phyloP scores from a whole-genome alignment of 2,113 vertebrate genomes.

The Dendrocopos noguchii region DNA sequence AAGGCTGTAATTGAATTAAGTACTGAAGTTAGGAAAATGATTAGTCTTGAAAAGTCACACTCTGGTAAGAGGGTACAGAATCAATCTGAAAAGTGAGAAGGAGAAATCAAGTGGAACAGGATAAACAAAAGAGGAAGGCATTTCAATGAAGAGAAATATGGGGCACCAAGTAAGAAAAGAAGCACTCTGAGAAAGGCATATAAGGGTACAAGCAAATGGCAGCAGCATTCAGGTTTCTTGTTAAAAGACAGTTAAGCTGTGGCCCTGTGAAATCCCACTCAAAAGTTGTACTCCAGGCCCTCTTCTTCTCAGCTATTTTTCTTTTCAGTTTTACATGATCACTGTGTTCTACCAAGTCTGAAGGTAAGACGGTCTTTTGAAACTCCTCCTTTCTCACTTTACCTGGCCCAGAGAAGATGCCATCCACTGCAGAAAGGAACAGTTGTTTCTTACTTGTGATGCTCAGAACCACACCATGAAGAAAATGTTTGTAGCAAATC shows the following conservation, averaged over 20 bases:
- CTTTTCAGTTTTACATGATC: accelerated
- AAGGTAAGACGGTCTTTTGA: neutral
- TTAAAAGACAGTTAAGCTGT: neutral
- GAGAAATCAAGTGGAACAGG: neutral
- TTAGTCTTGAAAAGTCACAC: neutral
- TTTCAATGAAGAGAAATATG: neutral
- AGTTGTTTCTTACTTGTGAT: neutral
- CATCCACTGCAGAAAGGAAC: neutral
- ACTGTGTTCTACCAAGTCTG: neutral
- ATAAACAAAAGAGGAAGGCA: neutral
- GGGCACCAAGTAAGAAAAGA: neutral
- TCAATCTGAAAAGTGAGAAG: neutral
- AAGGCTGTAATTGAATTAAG: neutral
- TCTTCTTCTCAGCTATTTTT: neutral
- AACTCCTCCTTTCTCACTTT: neutral
- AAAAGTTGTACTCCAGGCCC: neutral
- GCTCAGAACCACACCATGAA: neutral
- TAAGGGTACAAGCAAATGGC: neutral
- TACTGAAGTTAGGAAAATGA: neutral
- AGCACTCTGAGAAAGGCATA: neutral
- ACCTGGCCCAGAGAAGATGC: neutral
- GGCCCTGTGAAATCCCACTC: neutral
- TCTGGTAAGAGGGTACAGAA: neutral
- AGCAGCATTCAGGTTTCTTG: neutral
- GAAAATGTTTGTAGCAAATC: neutral